A percentile compares a stretch with the other conserved stretches of the same genome.
Conservation (phyloP, 30 jellyfish, hydroid and myxozoan species). For the Aurelia coerulea region DNA sequence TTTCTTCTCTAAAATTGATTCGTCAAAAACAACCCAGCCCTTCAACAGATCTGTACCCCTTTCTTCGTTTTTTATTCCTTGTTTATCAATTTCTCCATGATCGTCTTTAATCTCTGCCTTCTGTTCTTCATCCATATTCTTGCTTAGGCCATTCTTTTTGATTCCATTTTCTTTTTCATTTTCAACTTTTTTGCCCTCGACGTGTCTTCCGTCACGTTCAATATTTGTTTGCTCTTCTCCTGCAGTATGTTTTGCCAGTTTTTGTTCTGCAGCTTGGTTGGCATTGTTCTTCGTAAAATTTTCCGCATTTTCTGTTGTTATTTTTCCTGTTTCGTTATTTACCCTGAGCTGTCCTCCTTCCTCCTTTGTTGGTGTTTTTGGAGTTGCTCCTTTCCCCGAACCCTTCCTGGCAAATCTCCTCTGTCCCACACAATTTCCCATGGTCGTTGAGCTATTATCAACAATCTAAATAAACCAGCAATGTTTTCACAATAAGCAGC, state of each 20-base stretch:
- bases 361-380: constrained; percentile 38
- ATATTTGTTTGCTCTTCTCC: too few species aligned
- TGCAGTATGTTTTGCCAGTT: too few species aligned
- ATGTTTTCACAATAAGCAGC: neutral
- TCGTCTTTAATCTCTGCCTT: too few species aligned
- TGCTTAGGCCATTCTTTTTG: too few species aligned
- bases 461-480: neutral
- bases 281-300: neutral
- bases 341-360: neutral
- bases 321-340: constrained; percentile 1
- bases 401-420: neutral
- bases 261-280: neutral
- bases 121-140: too few species aligned
- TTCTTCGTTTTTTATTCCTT: neutral
- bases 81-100: neutral
- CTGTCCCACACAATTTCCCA: constrained; percentile 63
- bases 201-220: too few species aligned
- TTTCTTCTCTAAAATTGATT: neutral
- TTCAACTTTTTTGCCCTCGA: too few species aligned
- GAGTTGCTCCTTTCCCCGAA: constrained; percentile 27
- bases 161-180: too few species aligned
- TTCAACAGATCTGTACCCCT: neutral
- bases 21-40: constrained; percentile 44
- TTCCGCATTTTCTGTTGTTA: neutral
- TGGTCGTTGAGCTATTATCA: neutral